Evolutionary conservation across 2,113 vertebrate species (phyloP).

Genomic region (Baryphthengus martii): DNA sequence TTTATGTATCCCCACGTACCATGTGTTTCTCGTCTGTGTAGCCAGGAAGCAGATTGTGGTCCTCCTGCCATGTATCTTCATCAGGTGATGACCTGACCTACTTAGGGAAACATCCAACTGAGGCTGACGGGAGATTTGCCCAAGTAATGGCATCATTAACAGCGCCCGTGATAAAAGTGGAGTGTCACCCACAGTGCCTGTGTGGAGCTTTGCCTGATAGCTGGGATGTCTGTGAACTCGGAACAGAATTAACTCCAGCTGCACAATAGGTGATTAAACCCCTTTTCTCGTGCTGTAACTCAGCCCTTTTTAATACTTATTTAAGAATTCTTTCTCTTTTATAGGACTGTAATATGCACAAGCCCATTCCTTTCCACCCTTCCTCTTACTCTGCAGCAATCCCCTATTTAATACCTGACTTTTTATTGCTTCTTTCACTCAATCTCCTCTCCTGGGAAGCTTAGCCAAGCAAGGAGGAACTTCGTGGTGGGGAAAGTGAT

Average conservation of each 20-base stretch:
- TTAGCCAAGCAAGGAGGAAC: background rate
- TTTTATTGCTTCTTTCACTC: conserved; percentile 32
- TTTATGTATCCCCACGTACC: background rate
- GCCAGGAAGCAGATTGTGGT: background rate
- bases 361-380: conserved; percentile 54
- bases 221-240: conserved; percentile 63
- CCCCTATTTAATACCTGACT: conserved; percentile 23
- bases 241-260: conserved; percentile 69
- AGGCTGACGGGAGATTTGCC: background rate
- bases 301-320: conserved; percentile 43
- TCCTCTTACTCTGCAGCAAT: conserved; percentile 45
- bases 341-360: conserved; percentile 32
- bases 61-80: background rate
- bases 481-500: background rate
- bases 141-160: background rate
- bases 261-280: conserved; percentile 54
- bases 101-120: conserved; percentile 2
- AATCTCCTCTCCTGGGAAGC: background rate
- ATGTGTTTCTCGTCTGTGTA: conserved; percentile 18
- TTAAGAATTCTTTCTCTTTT: conserved; percentile 65
- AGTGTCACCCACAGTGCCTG: conserved; percentile 51
- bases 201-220: conserved; percentile 54
- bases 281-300: conserved; percentile 56
- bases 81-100: conserved; percentile 13
- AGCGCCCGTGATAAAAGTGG: conserved; percentile 43